These are phyloP conservation scores for Aspidoscelis tigris DNA, from an alignment of 2,113 vertebrate genomes.

Conservation along the genomic window DNA sequence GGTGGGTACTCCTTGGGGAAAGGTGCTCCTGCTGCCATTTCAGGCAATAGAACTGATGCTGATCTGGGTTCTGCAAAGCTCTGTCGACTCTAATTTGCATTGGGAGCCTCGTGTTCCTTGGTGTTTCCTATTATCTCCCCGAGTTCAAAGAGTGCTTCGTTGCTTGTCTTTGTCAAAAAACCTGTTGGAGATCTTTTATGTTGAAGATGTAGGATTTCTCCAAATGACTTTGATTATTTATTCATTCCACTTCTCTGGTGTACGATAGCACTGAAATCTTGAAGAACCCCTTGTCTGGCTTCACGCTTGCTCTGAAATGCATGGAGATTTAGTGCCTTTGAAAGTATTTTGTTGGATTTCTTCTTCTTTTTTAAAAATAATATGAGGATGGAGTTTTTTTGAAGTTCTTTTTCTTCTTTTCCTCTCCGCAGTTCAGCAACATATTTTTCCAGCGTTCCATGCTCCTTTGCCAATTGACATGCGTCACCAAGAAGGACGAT, in stretches of 20 bases:
- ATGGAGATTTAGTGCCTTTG: slow-evolving; percentile 84
- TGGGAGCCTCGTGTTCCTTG: slow-evolving; percentile 74
- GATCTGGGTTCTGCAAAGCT: slow-evolving; percentile 71
- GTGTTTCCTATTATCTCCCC: slow-evolving; percentile 82
- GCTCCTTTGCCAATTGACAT: slow-evolving; percentile 94
- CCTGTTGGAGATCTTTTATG: slow-evolving; percentile 93
- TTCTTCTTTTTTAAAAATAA: slow-evolving; percentile 63
- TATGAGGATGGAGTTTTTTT: slow-evolving; percentile 65
- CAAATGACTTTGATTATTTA: slow-evolving; percentile 95
- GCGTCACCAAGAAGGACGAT: slow-evolving; percentile 96
- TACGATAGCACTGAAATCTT: slow-evolving; percentile 86
- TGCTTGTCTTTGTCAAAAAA: slow-evolving; percentile 96
- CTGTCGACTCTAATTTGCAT: slow-evolving; percentile 84
- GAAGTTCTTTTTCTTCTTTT: slow-evolving; percentile 74
- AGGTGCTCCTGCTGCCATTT: slow-evolving; percentile 60
- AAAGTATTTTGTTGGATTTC: slow-evolving; percentile 59
- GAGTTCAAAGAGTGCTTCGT: slow-evolving; percentile 91
- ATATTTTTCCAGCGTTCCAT: slow-evolving; percentile 93
- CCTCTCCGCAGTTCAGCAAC: slow-evolving; percentile 84
- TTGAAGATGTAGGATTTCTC: slow-evolving; percentile 91
- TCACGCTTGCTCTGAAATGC: slow-evolving; percentile 84
- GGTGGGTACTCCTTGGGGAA: slow-evolving; percentile 53
- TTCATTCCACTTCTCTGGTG: slow-evolving; percentile 88
- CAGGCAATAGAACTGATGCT: slow-evolving; percentile 46
- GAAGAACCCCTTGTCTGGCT: slow-evolving; percentile 79